Evolutionary conservation across 2,113 vertebrate species (phyloP), one percentile per base, ranked within the genome.

Genomic region (Passerina amoena): DNA sequence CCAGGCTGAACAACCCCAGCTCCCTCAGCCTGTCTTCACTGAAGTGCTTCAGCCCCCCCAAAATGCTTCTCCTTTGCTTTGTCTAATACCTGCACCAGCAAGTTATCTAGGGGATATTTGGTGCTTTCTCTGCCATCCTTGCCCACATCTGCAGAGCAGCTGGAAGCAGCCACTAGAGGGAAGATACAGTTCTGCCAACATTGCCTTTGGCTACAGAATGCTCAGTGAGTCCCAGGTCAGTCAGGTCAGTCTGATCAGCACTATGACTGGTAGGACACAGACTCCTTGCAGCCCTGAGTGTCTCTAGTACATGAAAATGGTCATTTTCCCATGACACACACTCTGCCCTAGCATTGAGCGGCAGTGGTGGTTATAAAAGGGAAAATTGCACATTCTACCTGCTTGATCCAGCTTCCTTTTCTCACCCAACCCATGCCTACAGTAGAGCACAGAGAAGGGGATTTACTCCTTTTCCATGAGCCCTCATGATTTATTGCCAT

Each of bases 401-500:
- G 35, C 59, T 86, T 51, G 35, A 70, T 42, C 9, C 22, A 61
- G 35, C 40, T 93, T 79, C 51, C 35, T 86, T 85, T 82, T 80
- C 75, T 69, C 53, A 50, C 37, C 35, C 56, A 92, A 50, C 31
- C 42, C 56, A 64, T 61, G 48, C 40, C 50, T 71, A 45, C 0
- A 14, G 57, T 44, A 71, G 13, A 90, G 61, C 50, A 95, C 18
- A 66, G 50, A 93, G 48, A 84, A 92, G 37, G 11, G 75, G 57
- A 86, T 92, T 89, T 64, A 57, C 65, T 88, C 90, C 47, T 95
- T 86, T 76, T 83, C 81, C 79, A 93, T n/a, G n/a, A 94, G 72
- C 72, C 54, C 77, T 94, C 80, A 87, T 65, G 83, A 89, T 91
- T 93, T 94, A 94, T 96, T 93, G 86, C 96, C 88, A 96, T 91